Conservation (phyloP, 2,797 vertebrate genomes). For the Adrianichthys oophorus region DNA sequence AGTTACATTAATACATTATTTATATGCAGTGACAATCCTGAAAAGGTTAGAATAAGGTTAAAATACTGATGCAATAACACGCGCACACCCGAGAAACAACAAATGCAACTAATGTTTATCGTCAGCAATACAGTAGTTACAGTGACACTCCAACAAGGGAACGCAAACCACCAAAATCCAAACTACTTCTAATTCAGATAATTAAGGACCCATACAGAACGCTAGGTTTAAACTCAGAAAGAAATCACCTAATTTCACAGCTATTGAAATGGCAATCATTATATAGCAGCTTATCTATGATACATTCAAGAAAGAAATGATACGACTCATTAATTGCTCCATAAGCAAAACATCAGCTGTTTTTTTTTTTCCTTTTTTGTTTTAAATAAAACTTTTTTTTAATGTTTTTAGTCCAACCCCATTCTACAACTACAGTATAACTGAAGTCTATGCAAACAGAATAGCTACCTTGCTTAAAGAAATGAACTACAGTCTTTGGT, state of each 20-base stretch:
- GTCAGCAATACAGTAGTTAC: constrained; percentile 99
- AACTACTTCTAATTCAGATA: constrained; percentile 95
- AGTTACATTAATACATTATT: constrained; percentile 94
- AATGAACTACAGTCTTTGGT: constrained; percentile 99
- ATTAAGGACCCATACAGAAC: constrained; percentile 96
- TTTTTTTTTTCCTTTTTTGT: constrained; percentile 71
- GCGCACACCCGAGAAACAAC: constrained; percentile 84
- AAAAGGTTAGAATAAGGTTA: constrained; percentile 90
- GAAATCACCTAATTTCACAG: constrained; percentile 99
- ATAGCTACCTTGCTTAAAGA: constrained; percentile 97
- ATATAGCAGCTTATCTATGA: constrained; percentile 99
- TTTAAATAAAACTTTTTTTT: constrained; percentile 62
- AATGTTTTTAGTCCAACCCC: constrained; percentile 78
- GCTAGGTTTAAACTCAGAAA: constrained; percentile 92
- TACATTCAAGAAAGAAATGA: constrained; percentile 99
- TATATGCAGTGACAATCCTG: constrained; percentile 97
- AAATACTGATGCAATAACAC: constrained; percentile 95
- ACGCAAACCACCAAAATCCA: constrained; percentile 89
- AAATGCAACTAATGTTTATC: constrained; percentile 93
- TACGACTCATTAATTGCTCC: constrained; percentile 97
- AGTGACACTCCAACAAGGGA: constrained; percentile 96
- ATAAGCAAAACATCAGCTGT: constrained; percentile 93
- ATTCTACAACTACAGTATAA: constrained; percentile 92
- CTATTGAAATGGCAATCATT: constrained; percentile 99
- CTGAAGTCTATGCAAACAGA: constrained; percentile 94